Base-by-base conservation (phyloP, 2,113 vertebrate genomes). In the Menidia beryllina region DNA sequence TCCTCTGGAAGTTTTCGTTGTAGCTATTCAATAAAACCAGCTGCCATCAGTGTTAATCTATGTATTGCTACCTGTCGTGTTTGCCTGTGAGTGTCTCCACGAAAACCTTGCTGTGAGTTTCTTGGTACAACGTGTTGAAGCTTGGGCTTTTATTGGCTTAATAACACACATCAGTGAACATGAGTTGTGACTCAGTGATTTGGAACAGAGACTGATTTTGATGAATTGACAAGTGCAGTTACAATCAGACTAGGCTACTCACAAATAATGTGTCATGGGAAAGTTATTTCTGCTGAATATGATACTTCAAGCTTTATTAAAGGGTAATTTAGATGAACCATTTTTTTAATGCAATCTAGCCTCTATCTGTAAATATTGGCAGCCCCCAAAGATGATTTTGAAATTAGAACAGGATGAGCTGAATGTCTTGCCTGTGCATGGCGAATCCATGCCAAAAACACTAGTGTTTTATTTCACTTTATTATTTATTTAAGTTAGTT, bases 191-290 rank as follows among this genome's bases (percentile, higher is more conserved):
- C 54, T 73, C 66, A 81, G 62, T 77, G 65, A 62, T 65, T 25
- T 79, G 59, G 71, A 87, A 54, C 62, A 68, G 60, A 64, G 38
- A 30, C 17, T 71, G 48, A 21, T 57, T 72, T 84, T 69, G 64
- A 82, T 69, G 74, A 49, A 68, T 11, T 62, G 25, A 30, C 24
- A 27, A n/a, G 23, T 20, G 69, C 23, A 6, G 13, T 8, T 38
- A 54, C 21, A 56, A 23, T 20, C 10, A 57, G 8, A 62, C 34
- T 43, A 12, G 57, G 43, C 61, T 13, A 38, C 34, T 25, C 20
- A 38, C 6, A 3, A 27, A 14, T 12, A 20, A 13, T 34, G 62
- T 49, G 2, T 2, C 38, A 1, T 2, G 5, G 15, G 5, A 10
- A 41, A 41, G 39, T 41, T 3, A 41, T 10, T 41, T 13, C 13